Conservation (phyloP, 2,888 invertebrate species). For the Hyppa rectilinea region DNA sequence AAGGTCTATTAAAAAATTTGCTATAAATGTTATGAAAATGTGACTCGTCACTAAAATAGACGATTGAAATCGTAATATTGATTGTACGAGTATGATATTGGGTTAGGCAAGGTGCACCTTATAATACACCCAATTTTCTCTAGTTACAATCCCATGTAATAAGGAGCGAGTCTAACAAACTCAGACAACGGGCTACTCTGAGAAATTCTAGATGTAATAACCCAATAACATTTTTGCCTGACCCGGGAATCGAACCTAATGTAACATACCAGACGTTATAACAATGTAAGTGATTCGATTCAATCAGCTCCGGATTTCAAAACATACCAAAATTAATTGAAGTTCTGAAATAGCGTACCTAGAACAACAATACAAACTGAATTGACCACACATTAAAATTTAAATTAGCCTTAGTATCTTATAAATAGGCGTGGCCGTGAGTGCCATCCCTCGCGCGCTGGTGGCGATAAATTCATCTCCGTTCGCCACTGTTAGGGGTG, state of each 20-base stretch:
- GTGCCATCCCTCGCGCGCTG: constrained; percentile 25
- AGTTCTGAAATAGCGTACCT: not conserved
- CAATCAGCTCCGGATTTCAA: too few relatives aligned
- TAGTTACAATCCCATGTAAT: too few relatives aligned
- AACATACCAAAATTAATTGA: not conserved
- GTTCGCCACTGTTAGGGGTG: constrained; percentile 37
- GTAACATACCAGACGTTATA: too few relatives aligned
- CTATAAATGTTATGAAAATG: not conserved
- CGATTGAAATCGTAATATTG: too few relatives aligned
- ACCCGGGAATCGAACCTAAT: too few relatives aligned
- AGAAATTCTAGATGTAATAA: too few relatives aligned
- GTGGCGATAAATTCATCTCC: constrained; percentile 40
- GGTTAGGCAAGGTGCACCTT: too few relatives aligned
- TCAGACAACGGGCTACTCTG: too few relatives aligned
- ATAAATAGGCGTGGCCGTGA: constrained; percentile 38
- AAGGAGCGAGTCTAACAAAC: too few relatives aligned
- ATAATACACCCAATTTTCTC: too few relatives aligned
- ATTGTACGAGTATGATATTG: too few relatives aligned
- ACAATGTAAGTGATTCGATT: not conserved
- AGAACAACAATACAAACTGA: constrained; percentile 4
- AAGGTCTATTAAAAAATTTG: not conserved
- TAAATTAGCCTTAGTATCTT: not conserved
- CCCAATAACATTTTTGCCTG: too few relatives aligned
- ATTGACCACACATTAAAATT: not conserved
- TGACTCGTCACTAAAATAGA: not conserved